A percentile compares a stretch with the other conserved stretches of the same genome.
phyloP scores from a whole-genome alignment of 2,797 vertebrate genomes.

The Epinephelus awoara region DNA sequence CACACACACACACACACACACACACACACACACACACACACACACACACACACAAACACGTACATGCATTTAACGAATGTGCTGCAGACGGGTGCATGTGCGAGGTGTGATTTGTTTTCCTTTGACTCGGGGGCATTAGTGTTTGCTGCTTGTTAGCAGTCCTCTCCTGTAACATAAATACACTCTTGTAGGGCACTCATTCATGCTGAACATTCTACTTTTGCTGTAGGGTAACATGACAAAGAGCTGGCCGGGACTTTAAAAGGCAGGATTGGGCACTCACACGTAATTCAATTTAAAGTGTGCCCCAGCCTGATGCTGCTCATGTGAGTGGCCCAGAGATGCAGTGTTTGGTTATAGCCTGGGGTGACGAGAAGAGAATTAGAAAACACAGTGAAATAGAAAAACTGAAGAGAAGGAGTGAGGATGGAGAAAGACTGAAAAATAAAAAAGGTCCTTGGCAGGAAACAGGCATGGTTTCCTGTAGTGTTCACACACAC shows the following conservation, averaged over 20 bases:
- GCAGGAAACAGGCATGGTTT: constrained; percentile 84
- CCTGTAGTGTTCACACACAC: constrained; percentile 69
- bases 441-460: constrained; percentile 63
- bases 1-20: constrained; percentile 27
- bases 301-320: not conserved
- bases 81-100: not conserved
- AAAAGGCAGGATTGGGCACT: not conserved
- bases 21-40: constrained; percentile 20
- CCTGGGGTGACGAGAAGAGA: not conserved
- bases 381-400: not conserved
- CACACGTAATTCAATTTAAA: not conserved
- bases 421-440: constrained; percentile 32
- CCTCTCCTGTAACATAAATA: constrained; percentile 17
- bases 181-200: constrained; percentile 4
- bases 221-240: not conserved
- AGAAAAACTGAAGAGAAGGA: not conserved
- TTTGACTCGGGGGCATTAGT: constrained; percentile 22
- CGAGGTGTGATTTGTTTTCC: constrained; percentile 42
- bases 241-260: not conserved
- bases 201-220: constrained; percentile 12
- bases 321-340: constrained; percentile 1
- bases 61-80: too few species aligned
- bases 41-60: not conserved
- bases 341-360: not conserved
- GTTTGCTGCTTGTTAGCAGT: constrained; percentile 35